These are phyloP conservation scores for Microhierax caerulescens DNA, from an alignment of 2,797 vertebrate species.

Conservation along the genomic window DNA sequence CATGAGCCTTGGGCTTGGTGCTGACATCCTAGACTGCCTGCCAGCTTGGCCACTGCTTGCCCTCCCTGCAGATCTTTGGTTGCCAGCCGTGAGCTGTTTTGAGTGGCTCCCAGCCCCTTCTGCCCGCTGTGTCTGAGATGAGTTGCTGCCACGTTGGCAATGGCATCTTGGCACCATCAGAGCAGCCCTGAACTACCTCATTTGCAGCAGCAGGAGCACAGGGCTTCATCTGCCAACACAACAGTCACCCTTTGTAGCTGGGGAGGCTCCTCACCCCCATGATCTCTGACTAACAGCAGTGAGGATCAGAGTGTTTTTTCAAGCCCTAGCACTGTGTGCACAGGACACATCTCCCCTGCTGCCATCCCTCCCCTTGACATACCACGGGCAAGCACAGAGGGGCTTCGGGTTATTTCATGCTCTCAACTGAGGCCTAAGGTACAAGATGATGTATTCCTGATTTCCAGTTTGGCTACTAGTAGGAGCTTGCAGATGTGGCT, in stretches of 20 bases:
- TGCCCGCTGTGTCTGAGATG: not conserved
- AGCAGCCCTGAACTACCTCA: not conserved
- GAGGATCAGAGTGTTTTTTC: not conserved
- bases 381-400: not conserved
- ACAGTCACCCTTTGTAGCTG: not conserved
- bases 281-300: not conserved
- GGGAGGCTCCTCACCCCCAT: not conserved
- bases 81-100: not conserved
- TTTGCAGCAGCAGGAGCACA: not conserved
- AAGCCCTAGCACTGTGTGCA: not conserved
- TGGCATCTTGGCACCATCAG: fast-evolving
- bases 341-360: not conserved
- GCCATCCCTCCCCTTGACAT: not conserved
- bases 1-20: fast-evolving
- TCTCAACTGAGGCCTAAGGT: not conserved
- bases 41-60: not conserved
- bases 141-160: not conserved
- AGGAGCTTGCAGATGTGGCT: not conserved
- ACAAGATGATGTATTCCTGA: not conserved
- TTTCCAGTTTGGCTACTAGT: not conserved
- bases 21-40: not conserved
- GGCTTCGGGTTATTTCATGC: not conserved
- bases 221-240: not conserved
- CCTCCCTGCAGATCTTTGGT: fast-evolving
- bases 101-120: not conserved